These are phyloP conservation scores for Protodeltote pygarga DNA, from an alignment of 2,888 invertebrate species.

Conservation along the genomic window DNA sequence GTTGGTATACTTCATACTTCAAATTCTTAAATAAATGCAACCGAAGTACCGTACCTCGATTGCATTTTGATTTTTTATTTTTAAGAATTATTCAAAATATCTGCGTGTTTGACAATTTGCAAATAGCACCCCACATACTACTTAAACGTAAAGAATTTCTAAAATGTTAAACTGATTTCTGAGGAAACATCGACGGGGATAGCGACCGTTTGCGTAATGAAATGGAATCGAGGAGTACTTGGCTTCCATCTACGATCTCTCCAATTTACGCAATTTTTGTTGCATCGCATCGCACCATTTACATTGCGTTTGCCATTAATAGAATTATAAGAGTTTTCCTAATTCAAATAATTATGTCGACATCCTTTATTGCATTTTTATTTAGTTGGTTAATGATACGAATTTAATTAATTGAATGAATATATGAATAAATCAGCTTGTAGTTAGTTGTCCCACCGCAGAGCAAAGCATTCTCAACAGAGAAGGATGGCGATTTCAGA, in stretches of 20 bases:
- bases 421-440: too few relatives aligned
- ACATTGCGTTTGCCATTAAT: conserved; percentile 28
- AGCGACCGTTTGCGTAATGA: conserved; percentile 29
- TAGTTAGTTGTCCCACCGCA: too few relatives aligned
- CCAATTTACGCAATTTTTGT: conserved; percentile 43
- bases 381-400: too few relatives aligned
- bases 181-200: conserved; percentile 28
- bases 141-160: conserved; percentile 17
- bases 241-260: conserved; percentile 31
- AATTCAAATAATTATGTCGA: conserved; percentile 23
- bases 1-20: too few relatives aligned
- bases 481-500: too few relatives aligned
- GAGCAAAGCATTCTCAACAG: too few relatives aligned
- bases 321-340: conserved; percentile 27
- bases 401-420: too few relatives aligned
- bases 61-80: too few relatives aligned
- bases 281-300: conserved; percentile 31
- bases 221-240: conserved; percentile 19
- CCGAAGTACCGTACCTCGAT: too few relatives aligned
- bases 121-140: background rate
- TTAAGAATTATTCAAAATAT: too few relatives aligned
- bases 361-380: conserved; percentile 9
- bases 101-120: too few relatives aligned
- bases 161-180: conserved; percentile 13
- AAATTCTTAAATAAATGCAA: too few relatives aligned